These are phyloP conservation scores for Crematogaster levior DNA, from an alignment of 2,888 invertebrate species.

Conservation along the genomic window DNA sequence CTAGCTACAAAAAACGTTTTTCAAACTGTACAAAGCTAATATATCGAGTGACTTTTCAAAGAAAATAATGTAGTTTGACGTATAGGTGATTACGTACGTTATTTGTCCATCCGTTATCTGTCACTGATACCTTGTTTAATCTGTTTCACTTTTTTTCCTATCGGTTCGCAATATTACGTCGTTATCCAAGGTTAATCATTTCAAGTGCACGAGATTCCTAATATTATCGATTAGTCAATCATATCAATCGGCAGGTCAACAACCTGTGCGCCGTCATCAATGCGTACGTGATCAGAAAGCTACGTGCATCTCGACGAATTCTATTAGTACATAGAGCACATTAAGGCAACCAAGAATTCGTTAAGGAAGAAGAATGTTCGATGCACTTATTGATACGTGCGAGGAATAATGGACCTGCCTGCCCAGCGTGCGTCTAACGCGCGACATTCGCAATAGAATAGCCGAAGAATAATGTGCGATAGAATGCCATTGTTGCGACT, in stretches of 20 bases:
- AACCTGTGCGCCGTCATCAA: constrained; percentile 17
- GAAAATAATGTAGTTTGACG: not conserved
- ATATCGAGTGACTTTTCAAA: not conserved
- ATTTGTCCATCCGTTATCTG: not conserved
- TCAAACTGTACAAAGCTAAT: not conserved
- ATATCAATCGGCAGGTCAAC: constrained; percentile 25
- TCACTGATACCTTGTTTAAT: not conserved
- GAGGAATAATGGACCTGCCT: constrained; percentile 42
- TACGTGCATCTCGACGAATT: constrained; percentile 35
- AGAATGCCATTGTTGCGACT: constrained; percentile 39
- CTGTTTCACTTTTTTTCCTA: not conserved
- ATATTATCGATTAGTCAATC: not conserved
- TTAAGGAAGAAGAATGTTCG: constrained; percentile 58
- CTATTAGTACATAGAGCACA: constrained; percentile 25
- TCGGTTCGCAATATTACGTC: not conserved
- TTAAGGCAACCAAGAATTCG: constrained; percentile 47
- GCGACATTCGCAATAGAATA: constrained; percentile 2
- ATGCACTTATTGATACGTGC: constrained; percentile 57
- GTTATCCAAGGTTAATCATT: not conserved
- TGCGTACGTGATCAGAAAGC: constrained; percentile 40
- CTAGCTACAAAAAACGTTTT: not conserved
- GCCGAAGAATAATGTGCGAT: constrained; percentile 1
- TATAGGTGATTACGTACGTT: not conserved
- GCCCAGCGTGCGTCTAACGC: constrained; percentile 29
- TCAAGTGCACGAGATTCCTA: not conserved